Base-by-base conservation (phyloP, 1,140 invertebrate species). In the Drosophila nikananu region DNA sequence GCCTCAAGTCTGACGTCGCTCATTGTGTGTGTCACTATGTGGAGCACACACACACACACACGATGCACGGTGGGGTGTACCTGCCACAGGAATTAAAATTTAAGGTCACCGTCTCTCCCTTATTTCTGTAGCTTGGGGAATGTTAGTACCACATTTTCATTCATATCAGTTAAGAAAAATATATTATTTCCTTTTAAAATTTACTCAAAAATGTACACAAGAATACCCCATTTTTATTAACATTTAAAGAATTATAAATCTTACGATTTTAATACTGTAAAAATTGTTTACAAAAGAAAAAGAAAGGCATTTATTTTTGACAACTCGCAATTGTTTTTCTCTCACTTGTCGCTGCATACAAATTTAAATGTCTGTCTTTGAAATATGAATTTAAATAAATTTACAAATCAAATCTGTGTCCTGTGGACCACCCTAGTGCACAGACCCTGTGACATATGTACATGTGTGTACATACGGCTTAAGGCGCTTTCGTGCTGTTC, bases 11-110 rank as follows among this genome's bases (percentile, higher is more conserved):
- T 64, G 59, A 48, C 32, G 48, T 48, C 66, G 54, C 65, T 77
- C 57, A 77, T 77, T 84, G 73, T 78, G 63, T 63, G 62, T 83
- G 66, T 67, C 59, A 70, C 78, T 63, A 61, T 60, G 21, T 68
- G 30, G 37, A 67, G 64, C 39, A 30, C 21, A 60, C 55, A 65
- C 41, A 65, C 12, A 5, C 35, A 35, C 32, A 35, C 7, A 13
- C 35, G 54, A 32, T 46, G 39, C 25, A 77, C 12, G 17, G 46
- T 37, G 27, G 67, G 32, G 42, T 66, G 59, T 49, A 19, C 39
- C 30, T 27, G 9, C 3, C 9, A 13, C 1, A 7, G 25, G 6
- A 12, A 9, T 12, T 13, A 0, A 32, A 42, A 15, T 65, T 48
- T 42, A 49, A 54, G 32, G 19, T 19, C 27, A 35, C 15, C 21